phyloP scores from a whole-genome alignment of 2,797 vertebrate species.

The Schizopygopsis pylzovi region DNA sequence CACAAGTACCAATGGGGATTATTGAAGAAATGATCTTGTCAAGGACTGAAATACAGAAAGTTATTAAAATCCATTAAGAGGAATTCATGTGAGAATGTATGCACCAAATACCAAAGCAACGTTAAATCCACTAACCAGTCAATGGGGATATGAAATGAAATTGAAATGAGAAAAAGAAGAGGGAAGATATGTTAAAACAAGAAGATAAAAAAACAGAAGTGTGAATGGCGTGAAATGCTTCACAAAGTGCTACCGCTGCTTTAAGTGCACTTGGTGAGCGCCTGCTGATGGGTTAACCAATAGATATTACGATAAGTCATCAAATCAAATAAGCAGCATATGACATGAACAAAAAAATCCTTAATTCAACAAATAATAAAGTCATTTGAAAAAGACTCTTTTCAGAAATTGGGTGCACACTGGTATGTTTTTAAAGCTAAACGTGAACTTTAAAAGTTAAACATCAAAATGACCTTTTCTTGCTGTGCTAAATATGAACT shows the following conservation, averaged over 20 bases:
- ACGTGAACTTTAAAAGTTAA: not conserved
- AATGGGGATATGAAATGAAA: conserved; percentile 26
- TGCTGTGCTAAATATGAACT: not conserved
- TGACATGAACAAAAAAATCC: not conserved
- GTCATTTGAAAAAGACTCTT: not conserved
- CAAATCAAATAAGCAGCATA: not conserved
- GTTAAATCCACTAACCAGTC: conserved; percentile 40
- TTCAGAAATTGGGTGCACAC: not conserved
- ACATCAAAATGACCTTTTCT: not conserved
- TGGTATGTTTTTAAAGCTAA: not conserved
- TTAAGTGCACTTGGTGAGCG: not conserved
- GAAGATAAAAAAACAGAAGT: not conserved
- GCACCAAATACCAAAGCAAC: conserved; percentile 6
- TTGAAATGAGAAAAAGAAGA: conserved; percentile 1
- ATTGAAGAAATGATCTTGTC: conserved; percentile 35
- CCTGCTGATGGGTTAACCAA: not conserved
- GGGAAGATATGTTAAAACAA: conserved; percentile 21
- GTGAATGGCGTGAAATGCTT: conserved; percentile 5
- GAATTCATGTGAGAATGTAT: conserved; percentile 13
- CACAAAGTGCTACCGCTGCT: conserved; percentile 1
- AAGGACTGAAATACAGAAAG: conserved; percentile 41
- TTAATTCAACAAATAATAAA: not conserved
- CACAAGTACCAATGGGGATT: not conserved
- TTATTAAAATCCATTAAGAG: conserved; percentile 39
- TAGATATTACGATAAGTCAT: not conserved